Conservation (phyloP, 2,797 vertebrate genomes). For the Gastrophryne carolinensis region DNA sequence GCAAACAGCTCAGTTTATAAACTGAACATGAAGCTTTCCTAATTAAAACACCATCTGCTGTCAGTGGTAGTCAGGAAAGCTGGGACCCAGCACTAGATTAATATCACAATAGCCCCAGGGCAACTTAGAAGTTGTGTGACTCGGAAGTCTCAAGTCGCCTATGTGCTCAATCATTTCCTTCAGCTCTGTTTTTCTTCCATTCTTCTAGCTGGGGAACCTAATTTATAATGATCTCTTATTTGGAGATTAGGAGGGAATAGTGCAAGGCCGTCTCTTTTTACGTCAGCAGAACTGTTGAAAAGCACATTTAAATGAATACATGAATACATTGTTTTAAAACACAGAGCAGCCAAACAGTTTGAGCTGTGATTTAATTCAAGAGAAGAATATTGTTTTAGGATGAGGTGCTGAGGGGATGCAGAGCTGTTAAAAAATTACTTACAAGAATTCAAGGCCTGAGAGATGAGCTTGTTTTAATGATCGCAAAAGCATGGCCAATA, state of each 20-base stretch:
- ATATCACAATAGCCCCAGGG: slow-evolving; percentile 34
- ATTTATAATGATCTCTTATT: background rate
- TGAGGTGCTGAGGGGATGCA: too few species aligned
- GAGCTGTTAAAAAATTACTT: too few species aligned
- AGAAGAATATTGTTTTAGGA: too few species aligned
- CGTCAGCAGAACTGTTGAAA: background rate
- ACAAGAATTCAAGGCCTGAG: too few species aligned
- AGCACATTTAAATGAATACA: too few species aligned
- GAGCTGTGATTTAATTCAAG: too few species aligned
- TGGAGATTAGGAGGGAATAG: background rate
- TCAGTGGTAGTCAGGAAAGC: slow-evolving; percentile 16
- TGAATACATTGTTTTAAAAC: too few species aligned
- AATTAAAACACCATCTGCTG: slow-evolving; percentile 41
- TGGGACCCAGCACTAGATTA: slow-evolving; percentile 21
- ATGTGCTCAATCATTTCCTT: background rate
- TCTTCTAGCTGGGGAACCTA: background rate
- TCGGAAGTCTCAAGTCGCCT: background rate
- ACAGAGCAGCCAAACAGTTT: too few species aligned
- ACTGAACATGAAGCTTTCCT: slow-evolving; percentile 13
- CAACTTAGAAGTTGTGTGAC: background rate
- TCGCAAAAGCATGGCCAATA: too few species aligned
- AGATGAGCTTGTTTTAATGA: too few species aligned
- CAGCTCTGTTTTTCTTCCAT: background rate
- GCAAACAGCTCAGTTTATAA: background rate
- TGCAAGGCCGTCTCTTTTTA: background rate